Base-by-base conservation (phyloP, 2,888 invertebrate species). In the Noctuana brunneofusca region DNA sequence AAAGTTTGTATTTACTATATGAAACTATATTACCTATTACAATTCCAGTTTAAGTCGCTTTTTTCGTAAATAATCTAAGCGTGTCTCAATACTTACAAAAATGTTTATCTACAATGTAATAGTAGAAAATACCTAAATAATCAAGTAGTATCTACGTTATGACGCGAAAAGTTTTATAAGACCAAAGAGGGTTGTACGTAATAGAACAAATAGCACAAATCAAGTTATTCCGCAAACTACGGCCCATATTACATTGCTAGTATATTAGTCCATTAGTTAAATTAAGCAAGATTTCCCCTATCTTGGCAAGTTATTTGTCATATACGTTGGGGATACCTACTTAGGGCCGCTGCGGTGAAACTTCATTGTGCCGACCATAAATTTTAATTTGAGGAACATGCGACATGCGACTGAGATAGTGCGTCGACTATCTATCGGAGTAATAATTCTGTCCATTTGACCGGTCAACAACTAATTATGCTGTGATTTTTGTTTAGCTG, bases 261-360 rank as follows among this genome's bases (percentile, higher is more conserved):
- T 66, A 82, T 81, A 79, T 82, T 78, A 81, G 79, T 84, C 86
- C 89, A 90, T 90, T 89, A 89, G 86, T 87, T 84, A 88, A 87
- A 90, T 89, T 87, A 88, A 83, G 79, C 78, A 87, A 87, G 86
- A 87, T 86, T 85, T 82, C 83, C 81, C 86, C 86, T 79, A 81
- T 83, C 82, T 83, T 76, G 74, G 71, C 70, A 72, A 83, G 84
- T 83, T 86, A 86, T 89, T 86, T 88, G 87, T 89, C 88, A 87
- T 84, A 80, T 79, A 79, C 79, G 78, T 79, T 80, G 80, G 84
- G 87, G 85, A 81, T 76, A 62, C 69, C 69, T 74, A 76, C 76
- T 75, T 73, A 74, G 74, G 78, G 83, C 85, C 86, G 16, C 80
- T 86, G 89, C 71, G 89, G 89, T 87, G 83, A 86, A 82, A 79